These are phyloP conservation scores for Brachyalestes nurse DNA, from an alignment of 2,797 vertebrate genomes.

Conservation along the genomic window DNA sequence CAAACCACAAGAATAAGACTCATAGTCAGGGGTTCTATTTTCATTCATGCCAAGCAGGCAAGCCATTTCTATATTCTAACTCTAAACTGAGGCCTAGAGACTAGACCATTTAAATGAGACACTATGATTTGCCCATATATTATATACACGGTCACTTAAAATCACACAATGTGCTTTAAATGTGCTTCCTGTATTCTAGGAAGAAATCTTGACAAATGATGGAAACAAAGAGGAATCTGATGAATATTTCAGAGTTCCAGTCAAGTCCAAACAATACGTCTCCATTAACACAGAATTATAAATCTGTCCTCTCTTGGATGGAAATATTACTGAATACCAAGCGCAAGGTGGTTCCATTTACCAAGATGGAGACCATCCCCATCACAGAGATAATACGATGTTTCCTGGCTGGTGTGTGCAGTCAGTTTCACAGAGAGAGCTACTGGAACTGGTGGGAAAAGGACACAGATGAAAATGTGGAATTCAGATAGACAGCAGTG, in stretches of 20 bases:
- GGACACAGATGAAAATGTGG: conserved; percentile 32
- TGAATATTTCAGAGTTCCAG: not conserved
- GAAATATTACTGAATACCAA: not conserved
- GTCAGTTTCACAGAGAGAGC: conserved; percentile 62
- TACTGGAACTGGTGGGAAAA: conserved; percentile 33
- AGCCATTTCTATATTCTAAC: not conserved
- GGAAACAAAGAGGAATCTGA: not conserved
- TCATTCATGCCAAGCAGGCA: conserved; percentile 55
- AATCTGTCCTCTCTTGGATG: not conserved
- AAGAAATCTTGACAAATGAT: too few species aligned
- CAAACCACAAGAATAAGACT: conserved; percentile 63
- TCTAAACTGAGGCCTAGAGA: not conserved
- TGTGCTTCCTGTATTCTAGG: too few species aligned
- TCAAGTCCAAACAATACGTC: not conserved
- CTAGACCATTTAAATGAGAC: not conserved
- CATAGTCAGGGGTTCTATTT: conserved; percentile 73
- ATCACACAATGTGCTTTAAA: conserved; percentile 1
- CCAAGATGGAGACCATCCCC: conserved; percentile 49
- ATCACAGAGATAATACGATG: conserved; percentile 67
- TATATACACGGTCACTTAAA: too few species aligned
- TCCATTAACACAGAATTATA: conserved; percentile 6
- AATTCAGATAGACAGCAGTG: conserved; percentile 60
- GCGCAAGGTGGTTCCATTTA: conserved; percentile 12
- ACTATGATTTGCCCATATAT: conserved; percentile 14
- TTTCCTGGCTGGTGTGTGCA: conserved; percentile 63